These are phyloP conservation scores for Philaethria dido DNA, from an alignment of 2,888 invertebrate genomes.

Conservation along the genomic window DNA sequence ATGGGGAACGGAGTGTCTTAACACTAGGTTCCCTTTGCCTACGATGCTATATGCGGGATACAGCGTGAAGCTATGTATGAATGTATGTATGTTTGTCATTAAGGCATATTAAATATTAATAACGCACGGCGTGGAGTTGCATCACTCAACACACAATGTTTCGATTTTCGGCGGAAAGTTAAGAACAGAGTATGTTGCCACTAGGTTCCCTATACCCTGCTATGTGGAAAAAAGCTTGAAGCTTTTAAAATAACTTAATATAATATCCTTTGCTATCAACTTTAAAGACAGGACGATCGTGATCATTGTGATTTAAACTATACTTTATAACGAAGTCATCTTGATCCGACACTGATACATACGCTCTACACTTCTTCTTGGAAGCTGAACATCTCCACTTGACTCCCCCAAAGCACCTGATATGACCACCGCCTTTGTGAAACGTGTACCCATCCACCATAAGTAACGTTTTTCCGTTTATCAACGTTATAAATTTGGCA, in stretches of 20 bases:
- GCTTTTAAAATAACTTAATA: slow-evolving; percentile 24
- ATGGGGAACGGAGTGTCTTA: no score
- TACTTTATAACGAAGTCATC: slow-evolving; percentile 39
- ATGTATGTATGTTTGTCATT: no score
- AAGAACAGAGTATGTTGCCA: no score
- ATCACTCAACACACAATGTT: no score
- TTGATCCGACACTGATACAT: slow-evolving; percentile 43
- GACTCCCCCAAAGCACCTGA: slow-evolving; percentile 36
- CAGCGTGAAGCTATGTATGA: no score
- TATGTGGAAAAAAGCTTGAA: no score
- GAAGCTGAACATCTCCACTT: slow-evolving; percentile 47
- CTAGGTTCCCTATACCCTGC: no score
- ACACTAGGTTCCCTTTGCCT: no score
- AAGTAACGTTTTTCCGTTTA: slow-evolving; percentile 38
- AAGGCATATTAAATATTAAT: no score
- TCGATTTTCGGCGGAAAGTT: no score
- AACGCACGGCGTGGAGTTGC: no score
- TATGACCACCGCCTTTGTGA: slow-evolving; percentile 40
- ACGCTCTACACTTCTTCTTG: slow-evolving; percentile 47
- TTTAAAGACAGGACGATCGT: slow-evolving; percentile 41
- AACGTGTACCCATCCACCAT: slow-evolving; percentile 48
- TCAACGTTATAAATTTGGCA: slow-evolving; percentile 40
- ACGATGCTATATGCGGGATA: no score
- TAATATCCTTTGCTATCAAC: slow-evolving; percentile 32
- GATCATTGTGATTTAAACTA: slow-evolving; percentile 42